Evolutionary conservation across 92 coral and sea anemone genomes (phyloP).

Genomic region (Epizoanthus scotinus): DNA sequence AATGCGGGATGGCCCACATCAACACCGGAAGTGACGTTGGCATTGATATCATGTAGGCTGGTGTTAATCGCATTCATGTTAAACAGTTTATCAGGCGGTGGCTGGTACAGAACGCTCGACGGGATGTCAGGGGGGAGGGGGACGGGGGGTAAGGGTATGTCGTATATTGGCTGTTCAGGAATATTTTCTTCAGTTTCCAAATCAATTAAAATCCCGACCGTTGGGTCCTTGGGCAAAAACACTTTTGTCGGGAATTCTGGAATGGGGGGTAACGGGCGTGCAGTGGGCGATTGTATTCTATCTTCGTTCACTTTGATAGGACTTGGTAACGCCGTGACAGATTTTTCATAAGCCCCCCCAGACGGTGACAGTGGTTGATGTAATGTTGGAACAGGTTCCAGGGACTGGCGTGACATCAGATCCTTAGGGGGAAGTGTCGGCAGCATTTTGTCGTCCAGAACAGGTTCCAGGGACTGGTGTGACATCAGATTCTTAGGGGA

Average conservation of each 20-base stretch:
- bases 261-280: slow-evolving; percentile 26
- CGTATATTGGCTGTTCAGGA: slow-evolving; percentile 29
- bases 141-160: slow-evolving; percentile 15
- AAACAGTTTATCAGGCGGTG: slow-evolving; percentile 6
- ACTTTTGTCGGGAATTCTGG: not conserved
- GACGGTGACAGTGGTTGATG: slow-evolving; percentile 6
- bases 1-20: not conserved
- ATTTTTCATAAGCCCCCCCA: no score
- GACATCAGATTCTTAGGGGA: no score
- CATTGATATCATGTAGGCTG: not conserved
- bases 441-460: no score
- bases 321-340: not conserved
- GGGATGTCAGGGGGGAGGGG: slow-evolving; percentile 39
- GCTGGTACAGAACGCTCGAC: not conserved
- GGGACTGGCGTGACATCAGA: no score
- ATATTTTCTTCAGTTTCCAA: not conserved
- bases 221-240: not conserved
- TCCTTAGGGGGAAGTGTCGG: no score
- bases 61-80: not conserved
- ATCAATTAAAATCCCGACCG: no score
- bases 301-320: not conserved
- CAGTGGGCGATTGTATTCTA: not conserved
- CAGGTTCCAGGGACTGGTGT: no score
- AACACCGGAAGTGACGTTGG: not conserved
- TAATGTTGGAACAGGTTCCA: not conserved